Evolutionary conservation across 2,113 vertebrate species (phyloP), one percentile per base, ranked within the genome.

Genomic region (Brachypodius melanocephalos): DNA sequence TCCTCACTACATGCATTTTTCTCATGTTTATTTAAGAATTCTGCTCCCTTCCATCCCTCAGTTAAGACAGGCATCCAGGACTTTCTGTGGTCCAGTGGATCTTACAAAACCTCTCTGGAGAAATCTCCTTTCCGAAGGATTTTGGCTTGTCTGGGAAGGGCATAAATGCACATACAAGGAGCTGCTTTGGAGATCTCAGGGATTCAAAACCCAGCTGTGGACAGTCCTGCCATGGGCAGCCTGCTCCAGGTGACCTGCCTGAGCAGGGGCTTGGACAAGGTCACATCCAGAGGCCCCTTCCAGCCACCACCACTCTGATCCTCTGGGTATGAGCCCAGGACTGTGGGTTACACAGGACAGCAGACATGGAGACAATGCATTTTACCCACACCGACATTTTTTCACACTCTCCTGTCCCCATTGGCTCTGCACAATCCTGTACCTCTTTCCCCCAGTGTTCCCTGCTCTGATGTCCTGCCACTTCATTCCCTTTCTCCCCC

Each of bases 191-290:
- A 51, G 17, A 38, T 3, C 9, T 1, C 66, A 90, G 57, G n/a
- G 51, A 69, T 40, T 43, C 5, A 10, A 31, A 85, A 40, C 84
- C 31, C 0, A 0, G 2, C 55, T 55, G 55, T 1, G 3, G 16
- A 6, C 4, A 31, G 8, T 40, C 36, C 10, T 26, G 69, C 18
- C 66, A 2, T 4, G n/a, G 45, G 66, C 68, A 87, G 46, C 54
- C 48, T 51, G 69, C 40, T 68, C 18, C 58, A 62, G 51, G 36
- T 57, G 67, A 34, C 24, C 36, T 75, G 3, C 25, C 15, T 52
- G 45, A 78, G 45, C 58, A 38, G 5, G 29, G 11, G 4, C 0
- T 4, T 29, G 42, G 42, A 58, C 38, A 45, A 26, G 16, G 38
- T 4, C 43, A 42, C 14, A 40, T 17, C 65, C 84, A 62, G 31